These are phyloP conservation scores for Drosophila navojoa DNA, from an alignment of 1,140 invertebrate species.

Conservation along the genomic window DNA sequence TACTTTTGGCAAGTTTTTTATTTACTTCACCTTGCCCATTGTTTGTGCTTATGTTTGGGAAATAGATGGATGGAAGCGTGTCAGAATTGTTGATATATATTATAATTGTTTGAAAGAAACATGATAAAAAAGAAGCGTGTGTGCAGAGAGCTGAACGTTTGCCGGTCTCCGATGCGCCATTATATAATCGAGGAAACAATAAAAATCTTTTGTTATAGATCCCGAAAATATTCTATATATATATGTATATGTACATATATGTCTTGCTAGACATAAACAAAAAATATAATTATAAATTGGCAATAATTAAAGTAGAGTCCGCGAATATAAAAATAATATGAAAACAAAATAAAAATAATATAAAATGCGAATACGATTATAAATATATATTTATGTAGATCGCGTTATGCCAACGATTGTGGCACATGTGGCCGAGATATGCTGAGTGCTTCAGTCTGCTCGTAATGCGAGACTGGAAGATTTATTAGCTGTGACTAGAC, in stretches of 20 bases:
- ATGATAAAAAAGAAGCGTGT: constrained; percentile 28
- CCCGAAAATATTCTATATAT: constrained; percentile 16
- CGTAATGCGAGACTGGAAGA: constrained; percentile 50
- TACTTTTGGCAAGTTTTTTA: constrained; percentile 45
- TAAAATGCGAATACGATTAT: constrained; percentile 43
- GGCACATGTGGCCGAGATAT: constrained; percentile 61
- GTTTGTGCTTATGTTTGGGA: constrained; percentile 35
- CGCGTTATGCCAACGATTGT: constrained; percentile 56
- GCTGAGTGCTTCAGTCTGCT: constrained; percentile 54
- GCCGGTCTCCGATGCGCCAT: constrained; percentile 42
- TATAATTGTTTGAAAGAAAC: constrained; percentile 64
- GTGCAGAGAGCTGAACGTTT: constrained; percentile 63
- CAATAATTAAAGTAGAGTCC: constrained; percentile 56
- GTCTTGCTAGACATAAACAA: constrained; percentile 55
- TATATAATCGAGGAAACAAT: constrained; percentile 68
- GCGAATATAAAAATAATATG: constrained; percentile 29
- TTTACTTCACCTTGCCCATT: constrained; percentile 57
- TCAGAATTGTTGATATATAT: constrained; percentile 72
- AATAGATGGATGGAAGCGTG: constrained; percentile 68
- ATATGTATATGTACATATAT: constrained; percentile 8
- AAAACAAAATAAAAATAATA: constrained; percentile 52
- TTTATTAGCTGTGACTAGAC: constrained; percentile 76
- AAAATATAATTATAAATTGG: constrained; percentile 61
- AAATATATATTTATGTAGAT: constrained; percentile 42
- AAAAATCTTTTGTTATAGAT: constrained; percentile 70